These are phyloP conservation scores for Archips xylosteana DNA, from an alignment of 2,888 invertebrate genomes.

Conservation along the genomic window DNA sequence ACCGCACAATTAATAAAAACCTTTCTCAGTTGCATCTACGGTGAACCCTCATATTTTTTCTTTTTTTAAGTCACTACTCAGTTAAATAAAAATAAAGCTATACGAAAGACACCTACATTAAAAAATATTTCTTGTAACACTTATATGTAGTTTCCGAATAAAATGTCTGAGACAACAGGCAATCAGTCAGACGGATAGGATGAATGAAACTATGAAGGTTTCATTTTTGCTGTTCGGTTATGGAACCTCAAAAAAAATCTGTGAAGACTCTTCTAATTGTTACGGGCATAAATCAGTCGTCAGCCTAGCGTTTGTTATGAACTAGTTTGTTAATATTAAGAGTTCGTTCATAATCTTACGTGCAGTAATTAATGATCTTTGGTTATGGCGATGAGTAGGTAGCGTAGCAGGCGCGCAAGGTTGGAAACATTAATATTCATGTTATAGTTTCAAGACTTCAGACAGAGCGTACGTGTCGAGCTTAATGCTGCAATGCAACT, in stretches of 20 bases:
- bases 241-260: not conserved
- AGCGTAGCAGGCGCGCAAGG: slow-evolving; percentile 18
- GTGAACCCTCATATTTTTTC: no score
- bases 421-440: slow-evolving; percentile 28
- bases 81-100: no score
- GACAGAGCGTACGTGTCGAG: slow-evolving; percentile 10
- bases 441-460: slow-evolving; percentile 21
- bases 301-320: slow-evolving; percentile 21
- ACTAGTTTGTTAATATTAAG: slow-evolving; percentile 21
- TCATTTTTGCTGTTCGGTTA: not conserved
- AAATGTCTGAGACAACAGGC: no score
- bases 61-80: no score
- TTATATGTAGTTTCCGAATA: no score
- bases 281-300: slow-evolving; percentile 27
- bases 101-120: no score
- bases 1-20: no score
- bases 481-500: slow-evolving; percentile 19
- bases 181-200: no score
- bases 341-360: slow-evolving; percentile 22
- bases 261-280: not conserved
- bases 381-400: slow-evolving; percentile 18
- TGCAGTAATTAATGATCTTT: slow-evolving; percentile 17
- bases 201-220: no score
- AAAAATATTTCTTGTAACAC: no score
- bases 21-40: no score